Base-by-base conservation (phyloP, 2,113 vertebrate genomes). In the Microtus montanus region DNA sequence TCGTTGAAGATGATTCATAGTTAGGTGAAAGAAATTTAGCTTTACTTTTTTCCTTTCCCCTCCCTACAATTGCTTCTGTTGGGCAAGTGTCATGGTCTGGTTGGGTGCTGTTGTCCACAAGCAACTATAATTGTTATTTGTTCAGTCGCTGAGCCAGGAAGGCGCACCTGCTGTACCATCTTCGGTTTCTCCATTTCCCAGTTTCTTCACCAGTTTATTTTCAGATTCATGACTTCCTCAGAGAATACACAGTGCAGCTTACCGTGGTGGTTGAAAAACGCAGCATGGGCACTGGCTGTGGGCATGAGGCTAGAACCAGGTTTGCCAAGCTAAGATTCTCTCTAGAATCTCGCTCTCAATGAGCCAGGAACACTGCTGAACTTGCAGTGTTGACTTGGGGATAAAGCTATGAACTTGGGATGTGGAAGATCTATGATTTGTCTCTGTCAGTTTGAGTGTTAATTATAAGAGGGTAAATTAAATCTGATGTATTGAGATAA, bases 1-100 rank as follows among this genome's bases (percentile, higher is more conserved):
- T 96, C 68, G 86, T 66, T 95, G 73, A 73, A 94, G 80, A 93
- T 82, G 64, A 49, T 68, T 96, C 80, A 82, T 26, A 47, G 58
- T 49, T 93, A 44, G 88, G 38, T 38, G n/a, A 64, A 35, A 85
- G 30, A 15, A 93, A n/a, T 24, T 79, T 58, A 58, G 17, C 54
- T 58, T 58, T 58, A 58, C 6, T 58, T 58, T 52, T n/a, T 87
- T 80, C 41, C 79, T 86, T 95, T 96, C 90, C 44, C 61, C 87
- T 87, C 28, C 83, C 82, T 87, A 2, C 52, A 75, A 80, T 54
- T 75, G 33, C 15, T 87, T 96, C 93, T 35, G 63, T 49, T 33
- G 78, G 91, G 79, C 91, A 71, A 66, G 20, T 4, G 5, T 66
- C 20, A 14, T 44, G 41, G 63, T 44, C n/a, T 26, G 0, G 41